phyloP scores from a whole-genome alignment of 2,888 invertebrate genomes.

The Hyppa rectilinea region DNA sequence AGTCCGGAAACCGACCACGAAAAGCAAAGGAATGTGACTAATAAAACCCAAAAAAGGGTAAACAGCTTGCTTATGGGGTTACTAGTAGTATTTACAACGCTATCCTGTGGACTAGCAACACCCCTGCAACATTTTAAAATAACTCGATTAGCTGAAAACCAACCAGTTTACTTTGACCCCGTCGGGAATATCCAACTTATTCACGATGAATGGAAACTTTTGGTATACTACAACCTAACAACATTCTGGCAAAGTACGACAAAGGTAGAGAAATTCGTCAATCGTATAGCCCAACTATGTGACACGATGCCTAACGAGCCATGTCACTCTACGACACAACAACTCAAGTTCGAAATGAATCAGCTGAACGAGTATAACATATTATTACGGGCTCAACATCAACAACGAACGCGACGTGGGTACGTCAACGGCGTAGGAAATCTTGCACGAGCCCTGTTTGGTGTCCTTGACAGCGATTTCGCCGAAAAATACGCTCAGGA shows the following conservation, averaged over 20 bases:
- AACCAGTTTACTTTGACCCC: constrained; percentile 9
- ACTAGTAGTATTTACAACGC: constrained; percentile 12
- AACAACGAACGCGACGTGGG: too few relatives aligned
- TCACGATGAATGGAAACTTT: constrained; percentile 22
- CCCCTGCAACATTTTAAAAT: constrained; percentile 9
- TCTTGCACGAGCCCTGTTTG: too few relatives aligned
- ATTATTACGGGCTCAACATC: not conserved
- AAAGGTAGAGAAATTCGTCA: constrained; percentile 1
- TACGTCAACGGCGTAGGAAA: too few relatives aligned
- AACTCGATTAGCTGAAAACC: not conserved
- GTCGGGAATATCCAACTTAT: too few relatives aligned
- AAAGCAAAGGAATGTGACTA: not conserved
- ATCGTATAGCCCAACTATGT: not conserved
- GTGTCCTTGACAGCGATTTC: constrained; percentile 1
- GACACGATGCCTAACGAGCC: not conserved
- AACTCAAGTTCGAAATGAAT: not conserved
- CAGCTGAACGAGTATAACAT: not conserved
- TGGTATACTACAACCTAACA: constrained; percentile 22
- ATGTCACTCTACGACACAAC: not conserved
- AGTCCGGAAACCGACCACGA: not conserved
- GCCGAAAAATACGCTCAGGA: constrained; percentile 5
- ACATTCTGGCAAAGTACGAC: constrained; percentile 29
- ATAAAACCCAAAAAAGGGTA: not conserved
- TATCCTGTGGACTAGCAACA: constrained; percentile 4
- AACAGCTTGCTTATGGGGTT: constrained; percentile 2